Percentiles rank a stretch among this genome's conserved stretches.
These are phyloP conservation scores for Danionella dracula DNA, from an alignment of 2,797 vertebrate genomes.

Conservation along the genomic window DNA sequence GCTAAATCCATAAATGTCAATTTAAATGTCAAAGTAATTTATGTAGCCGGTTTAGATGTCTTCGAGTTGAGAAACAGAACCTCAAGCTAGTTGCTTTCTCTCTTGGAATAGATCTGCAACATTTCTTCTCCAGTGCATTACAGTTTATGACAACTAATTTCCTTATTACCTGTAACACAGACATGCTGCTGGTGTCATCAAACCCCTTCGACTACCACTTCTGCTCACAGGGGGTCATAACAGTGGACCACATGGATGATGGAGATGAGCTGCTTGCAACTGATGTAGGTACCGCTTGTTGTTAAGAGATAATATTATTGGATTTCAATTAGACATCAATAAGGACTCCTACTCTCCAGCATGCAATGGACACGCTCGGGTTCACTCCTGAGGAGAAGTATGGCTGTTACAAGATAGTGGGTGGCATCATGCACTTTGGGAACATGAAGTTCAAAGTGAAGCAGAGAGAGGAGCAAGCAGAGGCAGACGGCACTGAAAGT, in stretches of 20 bases:
- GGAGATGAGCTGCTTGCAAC: slow-evolving; percentile 84
- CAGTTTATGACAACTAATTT: too few species aligned
- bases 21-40: too few species aligned
- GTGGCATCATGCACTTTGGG: slow-evolving; percentile 93
- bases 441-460: slow-evolving; percentile 97
- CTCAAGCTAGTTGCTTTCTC: too few species aligned
- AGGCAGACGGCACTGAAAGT: slow-evolving; percentile 92
- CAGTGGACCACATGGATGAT: slow-evolving; percentile 80
- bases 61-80: too few species aligned
- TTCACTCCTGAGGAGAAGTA: slow-evolving; percentile 88
- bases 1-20: too few species aligned
- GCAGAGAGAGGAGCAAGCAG: slow-evolving; percentile 90
- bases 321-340: not conserved
- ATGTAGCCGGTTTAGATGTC: too few species aligned
- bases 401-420: slow-evolving; percentile 88
- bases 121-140: too few species aligned
- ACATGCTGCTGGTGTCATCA: slow-evolving; percentile 87
- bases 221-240: slow-evolving; percentile 89
- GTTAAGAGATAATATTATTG: not conserved
- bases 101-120: too few species aligned
- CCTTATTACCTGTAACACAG: slow-evolving; percentile 55
- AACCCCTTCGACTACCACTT: slow-evolving; percentile 93
- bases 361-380: slow-evolving; percentile 91
- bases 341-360: slow-evolving; percentile 58
- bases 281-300: slow-evolving; percentile 67